A percentile compares a stretch with the other conserved stretches of the same genome.
Conservation (phyloP, 2,888 invertebrate species). For the Leucoma salicis region DNA sequence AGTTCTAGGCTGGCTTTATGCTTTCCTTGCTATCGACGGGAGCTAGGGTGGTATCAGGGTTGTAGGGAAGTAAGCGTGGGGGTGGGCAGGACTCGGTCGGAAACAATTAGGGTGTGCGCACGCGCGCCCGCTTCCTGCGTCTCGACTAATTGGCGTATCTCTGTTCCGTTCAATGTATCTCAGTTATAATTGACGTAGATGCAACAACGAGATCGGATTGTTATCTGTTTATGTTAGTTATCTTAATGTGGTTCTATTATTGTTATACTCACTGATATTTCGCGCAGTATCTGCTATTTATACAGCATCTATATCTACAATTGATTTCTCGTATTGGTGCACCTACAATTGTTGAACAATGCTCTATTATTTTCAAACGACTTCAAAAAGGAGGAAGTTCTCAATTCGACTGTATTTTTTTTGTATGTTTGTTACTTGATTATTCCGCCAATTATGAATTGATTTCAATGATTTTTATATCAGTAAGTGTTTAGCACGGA, state of each 20-base stretch:
- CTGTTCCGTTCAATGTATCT: conserved; percentile 60
- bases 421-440: no score
- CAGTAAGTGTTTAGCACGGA: no score
- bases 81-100: conserved; percentile 51
- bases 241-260: conserved; percentile 15
- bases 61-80: conserved; percentile 14
- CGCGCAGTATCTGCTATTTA: no score
- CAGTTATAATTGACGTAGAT: conserved; percentile 68
- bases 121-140: conserved; percentile 70
- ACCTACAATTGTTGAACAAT: no score
- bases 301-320: no score
- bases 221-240: conserved; percentile 39
- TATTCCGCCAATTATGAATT: no score
- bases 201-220: conserved; percentile 52
- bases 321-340: no score
- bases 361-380: no score
- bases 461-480: no score
- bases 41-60: conserved; percentile 26
- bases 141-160: conserved; percentile 73
- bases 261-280: neutral
- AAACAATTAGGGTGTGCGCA: conserved; percentile 76
- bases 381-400: no score
- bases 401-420: no score
- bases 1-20: conserved; percentile 31
- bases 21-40: conserved; percentile 39